Evolutionary conservation across 2,888 invertebrate genomes (phyloP), one percentile per base, ranked within the genome.

Genomic region (Epicampocera succincta): DNA sequence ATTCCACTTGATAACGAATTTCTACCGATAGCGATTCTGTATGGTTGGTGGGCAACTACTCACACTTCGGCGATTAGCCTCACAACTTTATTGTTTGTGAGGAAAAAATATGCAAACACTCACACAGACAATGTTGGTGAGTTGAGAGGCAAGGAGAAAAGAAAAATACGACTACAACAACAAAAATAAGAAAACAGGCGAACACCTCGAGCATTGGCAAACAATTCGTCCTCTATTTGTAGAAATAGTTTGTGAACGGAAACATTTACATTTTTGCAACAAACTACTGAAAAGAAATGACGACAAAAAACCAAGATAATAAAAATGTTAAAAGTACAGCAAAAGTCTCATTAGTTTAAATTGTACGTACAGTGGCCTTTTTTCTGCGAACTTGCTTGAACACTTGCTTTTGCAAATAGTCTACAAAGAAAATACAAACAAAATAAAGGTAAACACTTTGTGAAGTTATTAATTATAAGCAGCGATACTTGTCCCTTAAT

Each of bases 141-240:
- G 61, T 65, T 33, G 29, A 29, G 6, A 29, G 29, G 6, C 33
- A 33, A 33, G 8, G 8, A 33, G 42, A 48, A 40, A 60, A 52
- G 15, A 60, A 44, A 25, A 33, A 33, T n/a, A n/a, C n/a, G n/a
- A n/a, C n/a, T n/a, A n/a, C 19, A 66, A 69, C 48, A 58, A 25
- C 65, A 75, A 50, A 42, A 56, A 54, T 21, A 52, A 50, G 21
- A 63, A 54, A 46, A 46, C 21, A 21, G 56, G 25, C 48, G 73
- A 77, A 82, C 81, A 82, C 81, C 81, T 82, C 81, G 52, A 78
- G 77, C 77, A 71, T 77, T 82, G 58, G 69, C 77, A 77, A 82
- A 82, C 81, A 78, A 78, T 78, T 71, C 78, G 69, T 75, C 78
- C 71, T 74, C 71, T 74, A 82, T 82, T 82, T 82, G 82, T 21